Conservation (phyloP, 2,113 vertebrate genomes). For the Anthoscopus minutus region DNA sequence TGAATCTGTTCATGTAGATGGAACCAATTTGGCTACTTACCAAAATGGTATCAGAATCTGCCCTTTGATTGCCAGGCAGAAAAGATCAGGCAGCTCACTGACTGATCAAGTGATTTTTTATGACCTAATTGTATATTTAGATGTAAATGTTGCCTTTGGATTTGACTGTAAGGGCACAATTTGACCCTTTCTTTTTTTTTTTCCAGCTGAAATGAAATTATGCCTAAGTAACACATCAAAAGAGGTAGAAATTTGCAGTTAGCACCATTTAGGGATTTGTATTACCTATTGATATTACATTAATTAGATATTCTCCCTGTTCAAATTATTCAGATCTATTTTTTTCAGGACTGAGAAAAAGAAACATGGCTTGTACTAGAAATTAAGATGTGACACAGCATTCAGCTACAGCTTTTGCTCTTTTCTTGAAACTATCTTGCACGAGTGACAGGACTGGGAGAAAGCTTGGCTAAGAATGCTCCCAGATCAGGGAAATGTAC, state of each 20-base stretch:
- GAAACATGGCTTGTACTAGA: background rate
- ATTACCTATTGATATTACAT: background rate
- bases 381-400: background rate
- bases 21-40: background rate
- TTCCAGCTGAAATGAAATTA: background rate
- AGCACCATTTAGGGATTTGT: background rate
- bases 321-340: background rate
- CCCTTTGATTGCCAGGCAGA: slow-evolving; percentile 2
- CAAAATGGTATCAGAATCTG: background rate
- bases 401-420: background rate
- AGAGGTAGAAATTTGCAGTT: background rate
- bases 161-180: background rate
- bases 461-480: background rate
- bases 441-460: background rate
- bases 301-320: background rate
- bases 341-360: background rate
- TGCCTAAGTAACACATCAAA: background rate
- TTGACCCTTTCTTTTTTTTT: background rate
- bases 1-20: background rate
- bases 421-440: background rate
- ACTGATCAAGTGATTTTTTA: slow-evolving; percentile 10
- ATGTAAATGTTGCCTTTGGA: slow-evolving; percentile 19
- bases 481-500: background rate
- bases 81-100: background rate
- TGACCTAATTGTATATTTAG: slow-evolving; percentile 5